These are phyloP conservation scores for Caenorhabditis japonica DNA, from an alignment of 2,888 invertebrate species.

Conservation along the genomic window DNA sequence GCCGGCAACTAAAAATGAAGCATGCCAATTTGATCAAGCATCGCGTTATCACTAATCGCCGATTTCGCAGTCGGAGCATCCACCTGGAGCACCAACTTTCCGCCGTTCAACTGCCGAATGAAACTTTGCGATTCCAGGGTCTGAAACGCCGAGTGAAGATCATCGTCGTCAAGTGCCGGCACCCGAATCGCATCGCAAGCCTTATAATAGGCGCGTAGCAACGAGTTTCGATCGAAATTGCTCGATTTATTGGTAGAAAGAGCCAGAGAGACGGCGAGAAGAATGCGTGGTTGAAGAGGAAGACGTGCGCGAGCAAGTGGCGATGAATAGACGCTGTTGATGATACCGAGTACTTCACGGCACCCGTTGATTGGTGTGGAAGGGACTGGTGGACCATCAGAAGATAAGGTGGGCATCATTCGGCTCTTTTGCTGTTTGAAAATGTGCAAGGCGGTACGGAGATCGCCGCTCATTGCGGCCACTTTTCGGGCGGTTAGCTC, in stretches of 20 bases:
- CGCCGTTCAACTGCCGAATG: constrained; percentile 45
- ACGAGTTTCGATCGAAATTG: constrained; percentile 51
- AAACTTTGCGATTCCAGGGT: constrained; percentile 62
- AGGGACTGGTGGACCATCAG: neutral
- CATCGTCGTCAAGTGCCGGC: constrained; percentile 58
- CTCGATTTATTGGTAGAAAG: constrained; percentile 61
- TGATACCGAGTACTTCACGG: constrained; percentile 65
- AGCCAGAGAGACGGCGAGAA: constrained; percentile 63
- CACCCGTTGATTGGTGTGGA: constrained; percentile 52
- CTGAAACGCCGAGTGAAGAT: constrained; percentile 56
- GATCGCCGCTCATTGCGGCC: constrained; percentile 93
- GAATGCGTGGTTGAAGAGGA: constrained; percentile 64
- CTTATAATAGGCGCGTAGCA: constrained; percentile 58
- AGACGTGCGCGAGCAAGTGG: constrained; percentile 67
- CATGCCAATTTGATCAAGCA: constrained; percentile 58
- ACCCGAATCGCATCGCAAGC: constrained; percentile 61
- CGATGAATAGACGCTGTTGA: constrained; percentile 70
- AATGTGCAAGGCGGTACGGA: constrained; percentile 92
- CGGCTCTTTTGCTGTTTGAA: constrained; percentile 80
- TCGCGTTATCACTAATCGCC: constrained; percentile 59
- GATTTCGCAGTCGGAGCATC: constrained; percentile 59
- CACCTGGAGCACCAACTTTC: constrained; percentile 60
- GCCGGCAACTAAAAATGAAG: constrained; percentile 50
- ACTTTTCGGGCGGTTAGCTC: constrained; percentile 94
- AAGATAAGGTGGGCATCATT: neutral